Conservation (phyloP, 2,797 vertebrate species). For the Lepus townsendii region DNA sequence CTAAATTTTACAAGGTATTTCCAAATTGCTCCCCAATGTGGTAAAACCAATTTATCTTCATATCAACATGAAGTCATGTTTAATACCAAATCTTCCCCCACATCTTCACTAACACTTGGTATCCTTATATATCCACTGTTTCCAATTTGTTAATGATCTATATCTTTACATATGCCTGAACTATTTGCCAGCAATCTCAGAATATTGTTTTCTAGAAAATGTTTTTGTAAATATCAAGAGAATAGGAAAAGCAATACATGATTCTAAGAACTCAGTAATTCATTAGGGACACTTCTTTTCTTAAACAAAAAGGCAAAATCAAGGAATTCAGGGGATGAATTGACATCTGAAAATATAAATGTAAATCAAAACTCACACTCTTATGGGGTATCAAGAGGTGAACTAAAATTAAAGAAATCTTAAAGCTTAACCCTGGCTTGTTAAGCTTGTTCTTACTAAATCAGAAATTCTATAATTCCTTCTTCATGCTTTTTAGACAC, state of each 20-base stretch:
- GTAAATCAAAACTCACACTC: constrained; percentile 6
- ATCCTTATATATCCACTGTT: background rate
- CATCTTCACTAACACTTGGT: background rate
- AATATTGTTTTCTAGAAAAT: constrained; percentile 38
- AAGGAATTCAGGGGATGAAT: background rate
- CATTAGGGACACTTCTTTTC: background rate
- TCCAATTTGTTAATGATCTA: background rate
- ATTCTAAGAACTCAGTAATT: background rate
- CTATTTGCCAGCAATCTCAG: background rate
- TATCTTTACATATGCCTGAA: constrained; percentile 29
- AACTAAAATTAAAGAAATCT: constrained; percentile 72
- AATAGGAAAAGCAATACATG: background rate
- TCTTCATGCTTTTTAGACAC: constrained; percentile 59
- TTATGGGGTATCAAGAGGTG: background rate
- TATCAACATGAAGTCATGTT: too few relatives aligned
- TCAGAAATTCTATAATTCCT: constrained; percentile 6
- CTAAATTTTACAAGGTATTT: background rate
- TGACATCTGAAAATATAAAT: constrained; percentile 12
- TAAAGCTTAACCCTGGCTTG: constrained; percentile 36
- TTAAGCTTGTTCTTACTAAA: constrained; percentile 59
- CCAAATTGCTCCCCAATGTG: background rate
- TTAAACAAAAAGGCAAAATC: constrained; percentile 39
- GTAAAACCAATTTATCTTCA: background rate
- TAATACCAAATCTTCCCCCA: background rate
- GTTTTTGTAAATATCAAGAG: constrained; percentile 11